phyloP scores from a whole-genome alignment of 23 tunicate species.

The Phallusia fumigata region DNA sequence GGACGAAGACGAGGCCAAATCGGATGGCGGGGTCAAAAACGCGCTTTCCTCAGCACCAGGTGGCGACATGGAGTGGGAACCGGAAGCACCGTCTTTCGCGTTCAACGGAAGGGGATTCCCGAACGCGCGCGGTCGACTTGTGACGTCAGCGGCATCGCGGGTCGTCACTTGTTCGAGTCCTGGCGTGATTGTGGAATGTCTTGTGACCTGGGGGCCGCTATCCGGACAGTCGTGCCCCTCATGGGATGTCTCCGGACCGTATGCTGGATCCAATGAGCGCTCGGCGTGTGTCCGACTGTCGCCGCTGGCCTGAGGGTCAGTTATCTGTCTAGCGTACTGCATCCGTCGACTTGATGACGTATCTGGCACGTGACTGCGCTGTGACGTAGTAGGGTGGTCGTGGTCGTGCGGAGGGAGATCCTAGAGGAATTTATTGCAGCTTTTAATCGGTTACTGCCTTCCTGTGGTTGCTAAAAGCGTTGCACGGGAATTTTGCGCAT shows the following conservation, averaged over 20 bases:
- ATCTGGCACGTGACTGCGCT: not conserved
- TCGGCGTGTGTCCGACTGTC: not conserved
- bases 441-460: not conserved
- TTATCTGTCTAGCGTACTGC: conserved; percentile 50
- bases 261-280: not conserved
- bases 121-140: conserved; percentile 10
- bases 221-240: not conserved
- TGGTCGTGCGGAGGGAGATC: not conserved
- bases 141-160: not conserved
- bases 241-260: conserved; percentile 1
- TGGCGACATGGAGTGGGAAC: not conserved
- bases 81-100: conserved; percentile 49
- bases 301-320: not conserved
- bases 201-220: not conserved
- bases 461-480: not conserved
- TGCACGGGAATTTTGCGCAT: too few relatives aligned
- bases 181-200: conserved; percentile 22
- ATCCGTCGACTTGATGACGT: conserved; percentile 27
- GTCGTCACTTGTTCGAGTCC: conserved; percentile 32
- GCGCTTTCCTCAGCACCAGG: conserved; percentile 36
- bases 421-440: not conserved
- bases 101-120: conserved; percentile 41
- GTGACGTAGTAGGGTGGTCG: not conserved
- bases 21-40: conserved; percentile 88
- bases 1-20: conserved; percentile 82